Percentiles rank a stretch among this genome's conserved stretches.
Conservation (phyloP, 2,888 invertebrate genomes). For the Emmelina monodactyla region DNA sequence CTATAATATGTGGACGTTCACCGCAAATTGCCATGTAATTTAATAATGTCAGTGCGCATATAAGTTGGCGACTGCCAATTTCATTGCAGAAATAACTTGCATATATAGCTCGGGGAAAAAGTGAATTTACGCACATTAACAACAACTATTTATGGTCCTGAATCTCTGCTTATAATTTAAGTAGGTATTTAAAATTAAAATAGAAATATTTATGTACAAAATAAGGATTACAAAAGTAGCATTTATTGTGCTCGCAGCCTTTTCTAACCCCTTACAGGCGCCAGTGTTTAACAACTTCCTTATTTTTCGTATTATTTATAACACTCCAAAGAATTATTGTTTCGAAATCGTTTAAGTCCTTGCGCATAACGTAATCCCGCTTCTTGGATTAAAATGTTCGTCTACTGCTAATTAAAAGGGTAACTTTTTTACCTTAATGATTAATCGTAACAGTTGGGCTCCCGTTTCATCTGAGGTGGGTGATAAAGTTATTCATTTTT, state of each 20-base stretch:
- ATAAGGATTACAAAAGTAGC: no score
- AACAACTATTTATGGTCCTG: conserved; percentile 14
- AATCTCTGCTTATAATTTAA: conserved; percentile 7
- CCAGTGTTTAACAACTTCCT: conserved; percentile 27
- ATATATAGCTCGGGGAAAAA: neutral
- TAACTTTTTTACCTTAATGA: conserved; percentile 49
- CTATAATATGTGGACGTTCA: conserved; percentile 18
- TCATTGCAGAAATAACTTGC: conserved; percentile 14
- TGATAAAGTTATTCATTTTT: conserved; percentile 1
- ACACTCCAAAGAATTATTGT: conserved; percentile 61
- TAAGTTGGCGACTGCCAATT: conserved; percentile 16
- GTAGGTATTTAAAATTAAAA: no score
- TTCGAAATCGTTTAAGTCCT: conserved; percentile 65
- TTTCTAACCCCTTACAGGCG: neutral
- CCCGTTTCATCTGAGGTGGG: neutral
- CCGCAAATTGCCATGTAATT: conserved; percentile 26
- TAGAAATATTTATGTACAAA: no score
- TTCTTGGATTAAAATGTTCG: conserved; percentile 50
- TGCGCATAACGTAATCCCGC: conserved; percentile 54
- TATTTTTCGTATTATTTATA: conserved; percentile 51
- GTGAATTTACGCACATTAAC: conserved; percentile 23
- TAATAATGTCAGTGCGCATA: conserved; percentile 23
- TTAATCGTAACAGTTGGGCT: conserved; percentile 34
- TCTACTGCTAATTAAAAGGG: conserved; percentile 57
- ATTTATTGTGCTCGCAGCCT: no score